Evolutionary conservation across 1,140 invertebrate genomes (phyloP), one percentile per base, ranked within the genome.

Genomic region (Drosophila ohnishii): DNA sequence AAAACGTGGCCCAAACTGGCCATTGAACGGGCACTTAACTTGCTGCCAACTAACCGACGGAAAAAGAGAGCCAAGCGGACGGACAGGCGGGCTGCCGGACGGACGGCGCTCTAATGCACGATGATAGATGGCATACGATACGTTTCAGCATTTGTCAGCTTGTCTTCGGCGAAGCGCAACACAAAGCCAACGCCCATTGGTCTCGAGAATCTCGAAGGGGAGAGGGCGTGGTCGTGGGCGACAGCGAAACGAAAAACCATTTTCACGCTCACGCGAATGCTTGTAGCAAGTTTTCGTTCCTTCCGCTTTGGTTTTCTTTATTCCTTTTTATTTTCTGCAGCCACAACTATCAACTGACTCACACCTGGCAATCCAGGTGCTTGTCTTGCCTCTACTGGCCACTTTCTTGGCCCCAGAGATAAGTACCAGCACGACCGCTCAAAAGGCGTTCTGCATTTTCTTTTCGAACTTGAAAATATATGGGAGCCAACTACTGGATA

Each of bases 111-210:
- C 84, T 88, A 88, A 88, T 88, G 84, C 84, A 88, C 77, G 84
- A 88, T 88, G 84, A 88, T 88, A 88, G 84, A 88, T 88, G 84
- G 80, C 84, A 88, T 88, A 88, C 84, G 84, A 88, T 88, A 88
- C 84, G 80, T 88, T 88, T 88, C 77, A 88, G 84, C 84, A 88
- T 88, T 88, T 88, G 84, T 88, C 84, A 88, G 84, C 84, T 84
- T 84, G 84, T 84, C 84, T 88, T 88, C 73, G 84, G 62, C 84
- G 76, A 83, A 88, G 83, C 83, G 83, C 83, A 87, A 80, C 79
- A 77, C 65, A 88, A 88, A 87, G 83, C 83, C 83, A 88, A 87
- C 84, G 84, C 72, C 83, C 75, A 61, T 19, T 44, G 35, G 30
- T 47, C 16, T 16, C 44, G 16, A 34, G 16, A 61, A 28, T 61